These are phyloP conservation scores for Strix aluco DNA, from an alignment of 2,113 vertebrate genomes.

Conservation along the genomic window DNA sequence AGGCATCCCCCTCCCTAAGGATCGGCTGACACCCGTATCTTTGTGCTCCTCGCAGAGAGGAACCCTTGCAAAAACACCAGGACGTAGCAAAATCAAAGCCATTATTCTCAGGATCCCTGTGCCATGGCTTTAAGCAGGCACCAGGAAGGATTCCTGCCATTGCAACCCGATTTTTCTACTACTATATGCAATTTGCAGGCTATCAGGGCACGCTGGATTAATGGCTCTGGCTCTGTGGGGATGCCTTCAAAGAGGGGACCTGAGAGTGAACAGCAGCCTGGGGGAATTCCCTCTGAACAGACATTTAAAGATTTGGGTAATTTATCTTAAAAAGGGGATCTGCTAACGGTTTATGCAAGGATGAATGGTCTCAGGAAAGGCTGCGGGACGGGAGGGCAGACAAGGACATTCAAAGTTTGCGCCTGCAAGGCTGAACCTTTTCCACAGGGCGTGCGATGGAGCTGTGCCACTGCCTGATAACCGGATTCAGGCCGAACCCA, in stretches of 20 bases:
- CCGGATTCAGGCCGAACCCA: not conserved
- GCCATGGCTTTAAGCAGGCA: not conserved
- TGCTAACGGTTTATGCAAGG: not conserved
- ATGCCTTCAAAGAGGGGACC: not conserved
- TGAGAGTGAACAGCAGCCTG: not conserved
- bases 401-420: not conserved
- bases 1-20: not conserved
- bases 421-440: not conserved
- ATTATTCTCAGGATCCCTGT: not conserved
- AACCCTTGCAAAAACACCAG: not conserved
- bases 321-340: not conserved
- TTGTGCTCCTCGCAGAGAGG: not conserved
- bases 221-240: not conserved
- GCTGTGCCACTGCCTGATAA: not conserved
- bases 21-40: not conserved
- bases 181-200: rapidly evolving
- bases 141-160: not conserved
- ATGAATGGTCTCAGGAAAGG: not conserved
- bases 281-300: not conserved
- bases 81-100: not conserved
- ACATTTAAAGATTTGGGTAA: not conserved
- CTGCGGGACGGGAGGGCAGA: not conserved
- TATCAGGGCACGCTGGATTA: not conserved
- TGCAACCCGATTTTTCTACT: not conserved
- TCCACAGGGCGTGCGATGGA: rapidly evolving